These are phyloP conservation scores for Ichneumon xanthorius DNA, from an alignment of 2,888 invertebrate genomes.

Conservation along the genomic window DNA sequence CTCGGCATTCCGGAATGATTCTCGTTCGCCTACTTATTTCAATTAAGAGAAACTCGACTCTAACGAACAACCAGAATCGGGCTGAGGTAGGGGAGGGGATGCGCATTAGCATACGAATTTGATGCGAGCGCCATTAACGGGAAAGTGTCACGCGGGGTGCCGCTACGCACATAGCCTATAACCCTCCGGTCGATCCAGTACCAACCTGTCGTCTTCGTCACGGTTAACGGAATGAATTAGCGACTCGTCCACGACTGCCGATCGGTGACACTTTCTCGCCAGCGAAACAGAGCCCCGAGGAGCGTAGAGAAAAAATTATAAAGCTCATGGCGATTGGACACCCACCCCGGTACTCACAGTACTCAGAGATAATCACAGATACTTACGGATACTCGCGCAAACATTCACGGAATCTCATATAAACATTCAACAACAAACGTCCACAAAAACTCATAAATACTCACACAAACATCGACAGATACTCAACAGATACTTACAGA, in stretches of 20 bases:
- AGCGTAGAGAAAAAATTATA: neutral
- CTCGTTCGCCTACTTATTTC: conserved; percentile 43
- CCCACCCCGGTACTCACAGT: no score
- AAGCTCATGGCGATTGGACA: no score
- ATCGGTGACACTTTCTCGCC: conserved; percentile 71
- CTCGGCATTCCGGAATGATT: conserved; percentile 42
- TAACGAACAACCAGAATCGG: conserved; percentile 5
- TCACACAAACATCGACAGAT: no score
- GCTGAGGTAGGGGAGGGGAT: neutral
- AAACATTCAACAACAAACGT: no score
- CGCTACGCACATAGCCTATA: conserved; percentile 15
- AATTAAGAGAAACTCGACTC: conserved; percentile 64
- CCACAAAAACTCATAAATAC: no score
- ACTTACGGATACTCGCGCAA: no score
- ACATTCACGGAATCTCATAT: no score
- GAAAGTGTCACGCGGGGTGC: conserved; percentile 59
- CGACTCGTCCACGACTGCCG: conserved; percentile 20
- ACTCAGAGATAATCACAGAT: no score
- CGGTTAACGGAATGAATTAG: conserved; percentile 70
- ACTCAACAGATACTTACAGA: no score
- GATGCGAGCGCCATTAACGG: conserved; percentile 49
- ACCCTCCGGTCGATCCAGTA: neutral
- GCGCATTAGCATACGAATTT: conserved; percentile 65
- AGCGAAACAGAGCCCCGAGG: conserved; percentile 15
- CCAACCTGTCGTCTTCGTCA: conserved; percentile 35